These are phyloP conservation scores for Paraescarpia echinospica DNA, from an alignment of 1,140 invertebrate species.

Conservation along the genomic window DNA sequence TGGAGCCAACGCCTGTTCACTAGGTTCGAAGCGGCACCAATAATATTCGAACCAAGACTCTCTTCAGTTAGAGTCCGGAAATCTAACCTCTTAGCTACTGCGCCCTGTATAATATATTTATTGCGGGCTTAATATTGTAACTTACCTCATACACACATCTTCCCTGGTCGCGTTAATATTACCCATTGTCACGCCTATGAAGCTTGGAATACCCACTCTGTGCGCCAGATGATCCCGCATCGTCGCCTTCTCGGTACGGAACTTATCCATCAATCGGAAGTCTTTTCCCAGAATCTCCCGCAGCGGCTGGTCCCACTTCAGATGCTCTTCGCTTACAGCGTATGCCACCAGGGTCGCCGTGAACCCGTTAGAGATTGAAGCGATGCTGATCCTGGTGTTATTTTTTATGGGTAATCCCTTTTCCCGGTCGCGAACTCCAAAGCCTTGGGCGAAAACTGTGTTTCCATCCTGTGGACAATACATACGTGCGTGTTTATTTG, in stretches of 20 bases:
- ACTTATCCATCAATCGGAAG: slow-evolving; percentile 10
- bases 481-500: background rate
- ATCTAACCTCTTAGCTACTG: too few species aligned
- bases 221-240: slow-evolving; percentile 14
- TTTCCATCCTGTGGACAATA: background rate
- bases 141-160: slow-evolving; percentile 14
- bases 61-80: too few species aligned
- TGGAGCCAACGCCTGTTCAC: too few species aligned
- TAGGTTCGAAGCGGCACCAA: too few species aligned
- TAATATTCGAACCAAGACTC: too few species aligned
- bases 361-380: background rate
- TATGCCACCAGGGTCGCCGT: slow-evolving; percentile 22
- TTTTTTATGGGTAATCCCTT: background rate
- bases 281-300: background rate
- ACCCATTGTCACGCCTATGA: background rate
- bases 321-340: slow-evolving; percentile 16
- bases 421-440: slow-evolving; percentile 6
- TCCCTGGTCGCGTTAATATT: slow-evolving; percentile 8
- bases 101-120: too few species aligned
- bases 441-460: background rate
- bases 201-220: slow-evolving; percentile 18
- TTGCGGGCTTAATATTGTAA: background rate
- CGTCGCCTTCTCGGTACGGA: background rate
- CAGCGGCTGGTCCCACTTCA: slow-evolving; percentile 17
- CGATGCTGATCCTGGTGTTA: slow-evolving; percentile 10